Conservation (phyloP, 2,113 vertebrate species). For the Telmatochromis sp. region DNA sequence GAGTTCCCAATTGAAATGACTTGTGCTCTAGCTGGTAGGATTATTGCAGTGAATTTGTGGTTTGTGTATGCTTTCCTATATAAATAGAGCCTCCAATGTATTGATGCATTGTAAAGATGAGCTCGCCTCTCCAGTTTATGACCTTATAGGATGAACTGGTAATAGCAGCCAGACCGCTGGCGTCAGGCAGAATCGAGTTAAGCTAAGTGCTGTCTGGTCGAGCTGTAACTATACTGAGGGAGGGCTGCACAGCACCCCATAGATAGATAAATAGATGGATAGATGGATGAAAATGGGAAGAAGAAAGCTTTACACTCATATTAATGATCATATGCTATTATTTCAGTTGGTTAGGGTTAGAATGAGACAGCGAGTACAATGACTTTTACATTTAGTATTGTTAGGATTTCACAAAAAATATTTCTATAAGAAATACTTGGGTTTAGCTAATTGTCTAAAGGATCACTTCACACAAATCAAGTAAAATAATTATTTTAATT, state of each 20-base stretch:
- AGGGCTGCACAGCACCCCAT: background rate
- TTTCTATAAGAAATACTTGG: background rate
- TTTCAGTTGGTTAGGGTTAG: background rate
- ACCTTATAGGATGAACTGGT: conserved; percentile 28
- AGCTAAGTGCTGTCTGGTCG: conserved; percentile 62
- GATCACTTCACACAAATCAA: background rate
- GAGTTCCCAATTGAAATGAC: background rate
- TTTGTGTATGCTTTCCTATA: background rate
- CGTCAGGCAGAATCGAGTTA: conserved; percentile 52
- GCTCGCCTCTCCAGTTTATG: conserved; percentile 10
- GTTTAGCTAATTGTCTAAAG: background rate
- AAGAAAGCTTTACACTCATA: background rate
- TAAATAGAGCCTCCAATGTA: background rate
- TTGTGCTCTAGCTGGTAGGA: background rate
- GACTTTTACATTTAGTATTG: background rate
- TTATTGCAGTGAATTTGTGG: background rate
- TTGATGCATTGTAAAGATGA: background rate
- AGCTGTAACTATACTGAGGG: conserved; percentile 20
- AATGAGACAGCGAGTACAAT: background rate
- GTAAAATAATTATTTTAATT: background rate
- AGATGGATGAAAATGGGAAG: background rate
- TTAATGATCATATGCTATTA: background rate
- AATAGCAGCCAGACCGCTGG: conserved; percentile 50
- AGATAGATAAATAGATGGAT: background rate
- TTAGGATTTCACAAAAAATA: background rate